Evolutionary conservation across 2,797 vertebrate species (phyloP), one percentile per base, ranked within the genome.

Genomic region (Phalanger gymnotis): DNA sequence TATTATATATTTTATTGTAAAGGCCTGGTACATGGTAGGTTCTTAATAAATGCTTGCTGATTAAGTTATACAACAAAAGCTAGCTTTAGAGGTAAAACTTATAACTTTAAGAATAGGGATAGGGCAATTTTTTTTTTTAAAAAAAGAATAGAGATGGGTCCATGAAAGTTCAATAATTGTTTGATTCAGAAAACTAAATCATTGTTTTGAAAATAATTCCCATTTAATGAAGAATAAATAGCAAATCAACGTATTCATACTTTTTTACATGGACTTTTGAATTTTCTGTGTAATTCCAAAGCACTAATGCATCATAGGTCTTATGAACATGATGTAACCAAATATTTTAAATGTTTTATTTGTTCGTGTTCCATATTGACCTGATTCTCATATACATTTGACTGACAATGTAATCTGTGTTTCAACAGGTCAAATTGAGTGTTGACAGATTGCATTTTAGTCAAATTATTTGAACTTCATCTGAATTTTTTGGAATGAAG

Each of bases 361-460:
- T 92, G 30, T 3, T 93, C 61, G 91, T 90, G 9, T 94, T 58
- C 55, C 19, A 91, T 19, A 90, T 13, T 94, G 53, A 93, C 52
- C 90, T 93, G n/a, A 53, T 91, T 96, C n/a, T 57, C 91, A 92
- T 13, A 92, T 91, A 66, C 30, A 92, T 66, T 95, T 94, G 16
- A 27, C 27, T 96, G 55, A 89, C 22, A 94, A 3, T 91, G 11
- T 0, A 92, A 87, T 91, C 25, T 10, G 40, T 92, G 57, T 90
- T 94, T 94, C 10, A 92, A 53, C 47, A 96, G 73, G 40, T 93
- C 28, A 61, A 93, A 0, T 11, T 22, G 22, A 81, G 22, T 92
- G 30, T 90, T 81, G 40, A 92, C 61, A 89, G 5, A 89, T 92
- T 34, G 61, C 1, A 91, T 94, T 92, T 27, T 81, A 93, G 34